These are phyloP conservation scores for Latheticus oryzae DNA, from an alignment of 2,888 invertebrate genomes.

Conservation along the genomic window DNA sequence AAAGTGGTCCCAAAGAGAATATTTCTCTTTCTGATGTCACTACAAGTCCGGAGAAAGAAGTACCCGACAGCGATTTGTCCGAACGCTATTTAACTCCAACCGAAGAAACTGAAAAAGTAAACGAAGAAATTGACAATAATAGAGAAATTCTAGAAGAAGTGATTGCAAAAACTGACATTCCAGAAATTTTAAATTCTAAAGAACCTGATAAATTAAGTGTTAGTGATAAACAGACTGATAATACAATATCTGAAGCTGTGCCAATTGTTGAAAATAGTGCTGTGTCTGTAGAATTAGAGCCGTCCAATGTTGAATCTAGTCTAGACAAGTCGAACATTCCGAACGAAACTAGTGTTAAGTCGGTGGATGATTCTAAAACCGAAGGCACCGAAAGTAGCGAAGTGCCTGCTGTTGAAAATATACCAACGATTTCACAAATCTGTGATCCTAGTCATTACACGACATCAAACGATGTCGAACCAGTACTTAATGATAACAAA, in stretches of 20 bases:
- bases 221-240: conserved; percentile 51
- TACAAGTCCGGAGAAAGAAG: conserved; percentile 69
- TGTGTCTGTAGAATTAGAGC: conserved; percentile 67
- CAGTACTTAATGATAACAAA: conserved; percentile 43
- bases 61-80: conserved; percentile 75
- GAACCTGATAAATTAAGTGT: conserved; percentile 53
- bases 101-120: conserved; percentile 63
- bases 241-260: conserved; percentile 58
- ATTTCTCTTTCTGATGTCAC: conserved; percentile 4
- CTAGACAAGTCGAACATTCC: conserved; percentile 56
- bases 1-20: conserved; percentile 49
- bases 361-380: conserved; percentile 50
- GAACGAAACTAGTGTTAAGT: conserved; percentile 49
- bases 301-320: conserved; percentile 66
- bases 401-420: conserved; percentile 67
- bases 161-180: conserved; percentile 37
- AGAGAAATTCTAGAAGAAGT: conserved; percentile 25
- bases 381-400: conserved; percentile 44
- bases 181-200: conserved; percentile 43
- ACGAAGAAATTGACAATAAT: conserved; percentile 35
- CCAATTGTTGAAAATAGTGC: conserved; percentile 65
- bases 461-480: conserved; percentile 47
- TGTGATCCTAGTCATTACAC: conserved; percentile 75
- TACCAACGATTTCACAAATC: conserved; percentile 79
- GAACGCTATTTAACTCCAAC: conserved; percentile 76